Conservation (phyloP, 2,113 vertebrate genomes). For the Corythaixoides concolor region DNA sequence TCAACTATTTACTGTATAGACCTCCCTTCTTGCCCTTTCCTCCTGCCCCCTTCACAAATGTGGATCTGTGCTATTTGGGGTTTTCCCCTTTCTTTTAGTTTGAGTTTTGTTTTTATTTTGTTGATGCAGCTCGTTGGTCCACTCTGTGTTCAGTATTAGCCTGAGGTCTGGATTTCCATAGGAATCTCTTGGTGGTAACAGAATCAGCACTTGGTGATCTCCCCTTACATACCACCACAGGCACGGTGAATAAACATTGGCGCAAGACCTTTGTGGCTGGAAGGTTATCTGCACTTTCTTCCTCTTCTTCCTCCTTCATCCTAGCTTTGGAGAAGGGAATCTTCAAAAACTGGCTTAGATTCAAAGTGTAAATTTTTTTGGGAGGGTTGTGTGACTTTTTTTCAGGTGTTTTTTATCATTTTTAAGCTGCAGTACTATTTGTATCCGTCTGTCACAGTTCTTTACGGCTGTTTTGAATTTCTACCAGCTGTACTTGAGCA, state of each 20-base stretch:
- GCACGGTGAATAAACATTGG: conserved; percentile 61
- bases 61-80: conserved; percentile 72
- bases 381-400: conserved; percentile 76
- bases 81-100: conserved; percentile 70
- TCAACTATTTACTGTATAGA: conserved; percentile 81
- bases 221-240: conserved; percentile 42
- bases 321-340: conserved; percentile 71
- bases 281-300: conserved; percentile 70
- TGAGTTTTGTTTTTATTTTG: conserved; percentile 65
- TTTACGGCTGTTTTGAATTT: conserved; percentile 82
- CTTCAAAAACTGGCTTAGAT: conserved; percentile 80
- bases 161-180: conserved; percentile 73
- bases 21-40: conserved; percentile 66
- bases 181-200: conserved; percentile 58
- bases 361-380: conserved; percentile 82
- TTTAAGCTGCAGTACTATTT: conserved; percentile 84
- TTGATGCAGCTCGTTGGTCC: conserved; percentile 67
- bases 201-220: conserved; percentile 62
- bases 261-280: conserved; percentile 64
- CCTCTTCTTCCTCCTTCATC: conserved; percentile 67
- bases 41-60: conserved; percentile 62
- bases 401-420: conserved; percentile 81
- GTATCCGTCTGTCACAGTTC: conserved; percentile 81
- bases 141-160: conserved; percentile 81
- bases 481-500: conserved; percentile 81